phyloP scores from a whole-genome alignment of 2,888 invertebrate species.

The Plebejus melissa region DNA sequence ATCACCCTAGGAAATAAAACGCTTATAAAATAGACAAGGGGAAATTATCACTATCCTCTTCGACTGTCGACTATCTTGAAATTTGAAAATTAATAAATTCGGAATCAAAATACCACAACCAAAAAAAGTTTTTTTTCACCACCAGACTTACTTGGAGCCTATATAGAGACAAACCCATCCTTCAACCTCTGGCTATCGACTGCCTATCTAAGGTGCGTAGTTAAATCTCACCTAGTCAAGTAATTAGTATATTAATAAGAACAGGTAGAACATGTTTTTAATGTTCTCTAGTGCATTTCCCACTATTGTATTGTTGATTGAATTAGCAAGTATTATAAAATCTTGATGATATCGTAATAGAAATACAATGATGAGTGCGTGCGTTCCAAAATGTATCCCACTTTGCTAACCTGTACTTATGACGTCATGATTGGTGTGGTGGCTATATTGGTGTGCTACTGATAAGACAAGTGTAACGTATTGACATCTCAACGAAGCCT shows the following conservation, averaged over 20 bases:
- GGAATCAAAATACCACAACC: too few relatives aligned
- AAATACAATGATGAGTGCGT: background rate
- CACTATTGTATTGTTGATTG: conserved; percentile 29
- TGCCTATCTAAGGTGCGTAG: conserved; percentile 27
- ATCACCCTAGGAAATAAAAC: too few relatives aligned
- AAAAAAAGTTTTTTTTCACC: background rate
- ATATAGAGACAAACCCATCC: conserved; percentile 58
- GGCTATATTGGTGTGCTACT: too few relatives aligned
- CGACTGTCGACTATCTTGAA: too few relatives aligned
- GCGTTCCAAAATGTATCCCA: background rate
- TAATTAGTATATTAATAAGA: background rate
- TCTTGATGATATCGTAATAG: background rate
- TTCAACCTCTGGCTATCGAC: conserved; percentile 33
- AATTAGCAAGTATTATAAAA: background rate
- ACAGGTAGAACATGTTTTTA: conserved; percentile 40
- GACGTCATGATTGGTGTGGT: background rate
- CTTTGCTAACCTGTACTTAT: background rate
- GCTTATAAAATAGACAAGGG: too few relatives aligned
- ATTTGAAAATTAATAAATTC: too few relatives aligned
- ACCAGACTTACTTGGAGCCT: conserved; percentile 50
- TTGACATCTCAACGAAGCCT: background rate
- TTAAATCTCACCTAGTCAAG: conserved; percentile 23
- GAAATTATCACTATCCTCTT: too few relatives aligned
- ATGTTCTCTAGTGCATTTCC: conserved; percentile 44
- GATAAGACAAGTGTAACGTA: background rate